Conservation (phyloP, 2,888 invertebrate genomes). For the Perizoma flavofasciatum region DNA sequence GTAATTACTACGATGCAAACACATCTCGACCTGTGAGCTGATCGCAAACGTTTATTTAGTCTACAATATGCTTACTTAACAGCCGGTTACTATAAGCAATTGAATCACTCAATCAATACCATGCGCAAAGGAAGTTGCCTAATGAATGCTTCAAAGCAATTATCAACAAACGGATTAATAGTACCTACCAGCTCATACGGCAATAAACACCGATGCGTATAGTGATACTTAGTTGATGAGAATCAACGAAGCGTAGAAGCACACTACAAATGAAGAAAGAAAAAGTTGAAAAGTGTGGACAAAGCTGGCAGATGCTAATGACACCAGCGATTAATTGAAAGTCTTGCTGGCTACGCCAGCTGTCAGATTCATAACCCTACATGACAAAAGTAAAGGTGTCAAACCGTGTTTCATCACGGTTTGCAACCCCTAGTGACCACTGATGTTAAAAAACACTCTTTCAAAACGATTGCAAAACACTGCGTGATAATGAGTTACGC, state of each 20-base stretch:
- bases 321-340: too few relatives aligned
- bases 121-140: slow-evolving; percentile 25
- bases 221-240: slow-evolving; percentile 4
- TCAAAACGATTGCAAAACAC: too few relatives aligned
- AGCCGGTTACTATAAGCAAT: slow-evolving; percentile 2
- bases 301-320: too few relatives aligned
- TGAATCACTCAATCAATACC: slow-evolving; percentile 23
- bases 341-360: too few relatives aligned
- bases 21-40: too few relatives aligned
- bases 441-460: too few relatives aligned
- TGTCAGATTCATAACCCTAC: too few relatives aligned
- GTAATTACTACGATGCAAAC: too few relatives aligned
- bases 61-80: background rate
- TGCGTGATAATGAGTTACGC: too few relatives aligned
- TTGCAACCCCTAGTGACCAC: too few relatives aligned
- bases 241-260: background rate
- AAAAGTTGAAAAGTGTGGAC: background rate
- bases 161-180: slow-evolving; percentile 24
- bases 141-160: slow-evolving; percentile 28
- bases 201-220: slow-evolving; percentile 11
- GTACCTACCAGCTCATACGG: slow-evolving; percentile 9
- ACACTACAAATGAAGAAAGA: background rate
- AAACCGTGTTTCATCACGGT: too few relatives aligned
- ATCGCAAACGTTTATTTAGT: background rate
- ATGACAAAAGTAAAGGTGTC: too few relatives aligned